Percentiles rank a stretch among this genome's conserved stretches.
Evolutionary conservation across 2,888 invertebrate genomes (phyloP).

Genomic region (Drosophila ezoana): DNA sequence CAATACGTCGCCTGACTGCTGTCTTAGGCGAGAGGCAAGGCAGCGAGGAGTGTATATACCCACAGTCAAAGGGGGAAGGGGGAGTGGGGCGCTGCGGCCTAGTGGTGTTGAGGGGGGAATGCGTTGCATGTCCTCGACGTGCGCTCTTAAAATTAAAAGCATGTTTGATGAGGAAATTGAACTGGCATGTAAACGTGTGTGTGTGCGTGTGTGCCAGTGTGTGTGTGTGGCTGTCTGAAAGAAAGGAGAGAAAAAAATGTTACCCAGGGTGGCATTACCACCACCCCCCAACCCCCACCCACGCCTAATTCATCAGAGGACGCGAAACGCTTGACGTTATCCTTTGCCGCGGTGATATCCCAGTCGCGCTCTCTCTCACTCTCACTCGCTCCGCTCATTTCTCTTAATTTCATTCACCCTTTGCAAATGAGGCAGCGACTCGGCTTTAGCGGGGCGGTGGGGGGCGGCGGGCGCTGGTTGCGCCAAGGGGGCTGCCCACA

Average conservation of each 20-base stretch:
- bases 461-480: not conserved
- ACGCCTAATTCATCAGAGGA: slow-evolving; percentile 68
- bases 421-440: slow-evolving; percentile 73
- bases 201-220: slow-evolving; percentile 9
- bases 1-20: slow-evolving; percentile 35
- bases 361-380: slow-evolving; percentile 24
- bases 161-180: slow-evolving; percentile 79
- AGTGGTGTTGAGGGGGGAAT: not conserved
- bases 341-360: slow-evolving; percentile 50
- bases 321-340: slow-evolving; percentile 45
- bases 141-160: slow-evolving; percentile 77
- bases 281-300: slow-evolving; percentile 38
- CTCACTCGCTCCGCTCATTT: slow-evolving; percentile 48
- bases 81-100: not conserved
- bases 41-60: slow-evolving; percentile 6
- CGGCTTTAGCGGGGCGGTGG: slow-evolving; percentile 3
- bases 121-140: slow-evolving; percentile 60
- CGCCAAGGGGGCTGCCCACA: slow-evolving; percentile 32
- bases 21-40: slow-evolving; percentile 41
- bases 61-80: slow-evolving; percentile 3
- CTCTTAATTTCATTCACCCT: slow-evolving; percentile 79
- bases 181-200: slow-evolving; percentile 62
- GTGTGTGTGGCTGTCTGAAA: slow-evolving; percentile 18
- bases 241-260: slow-evolving; percentile 40
- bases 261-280: slow-evolving; percentile 50